Evolutionary conservation across 2,888 invertebrate genomes (phyloP).

Genomic region (Gonocerus acuteangulatus): DNA sequence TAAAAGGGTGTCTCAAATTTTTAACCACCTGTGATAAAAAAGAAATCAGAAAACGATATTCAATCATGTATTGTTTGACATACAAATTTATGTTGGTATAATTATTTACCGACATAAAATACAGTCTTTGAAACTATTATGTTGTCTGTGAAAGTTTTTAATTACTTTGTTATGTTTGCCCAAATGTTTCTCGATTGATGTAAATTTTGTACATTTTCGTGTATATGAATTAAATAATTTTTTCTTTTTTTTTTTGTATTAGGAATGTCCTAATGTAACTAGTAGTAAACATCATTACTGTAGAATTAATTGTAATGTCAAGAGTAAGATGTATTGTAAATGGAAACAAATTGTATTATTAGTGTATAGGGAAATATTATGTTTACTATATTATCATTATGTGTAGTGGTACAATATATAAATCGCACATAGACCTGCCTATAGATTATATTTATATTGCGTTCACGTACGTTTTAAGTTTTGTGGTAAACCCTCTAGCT

Average conservation of each 20-base stretch:
- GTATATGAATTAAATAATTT: conserved; percentile 32
- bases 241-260: conserved; percentile 26
- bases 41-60: conserved; percentile 7
- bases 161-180: conserved; percentile 31
- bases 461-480: conserved; percentile 21
- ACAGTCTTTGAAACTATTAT: conserved; percentile 10
- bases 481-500: conserved; percentile 19
- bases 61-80: conserved; percentile 16
- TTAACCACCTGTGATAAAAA: conserved; percentile 24
- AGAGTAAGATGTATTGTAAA: conserved; percentile 23
- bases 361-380: conserved; percentile 33
- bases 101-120: not conserved
- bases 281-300: conserved; percentile 26
- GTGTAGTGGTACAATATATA: conserved; percentile 27
- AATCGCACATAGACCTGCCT: conserved; percentile 28
- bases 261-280: conserved; percentile 18
- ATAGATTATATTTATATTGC: conserved; percentile 27
- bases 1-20: not conserved
- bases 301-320: conserved; percentile 26
- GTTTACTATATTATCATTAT: conserved; percentile 25
- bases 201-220: conserved; percentile 36
- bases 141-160: conserved; percentile 22
- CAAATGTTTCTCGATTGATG: conserved; percentile 28
- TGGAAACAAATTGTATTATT: conserved; percentile 32
- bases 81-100: no score